phyloP scores from a whole-genome alignment of 2,888 invertebrate species.

The Amphipyra berbera region DNA sequence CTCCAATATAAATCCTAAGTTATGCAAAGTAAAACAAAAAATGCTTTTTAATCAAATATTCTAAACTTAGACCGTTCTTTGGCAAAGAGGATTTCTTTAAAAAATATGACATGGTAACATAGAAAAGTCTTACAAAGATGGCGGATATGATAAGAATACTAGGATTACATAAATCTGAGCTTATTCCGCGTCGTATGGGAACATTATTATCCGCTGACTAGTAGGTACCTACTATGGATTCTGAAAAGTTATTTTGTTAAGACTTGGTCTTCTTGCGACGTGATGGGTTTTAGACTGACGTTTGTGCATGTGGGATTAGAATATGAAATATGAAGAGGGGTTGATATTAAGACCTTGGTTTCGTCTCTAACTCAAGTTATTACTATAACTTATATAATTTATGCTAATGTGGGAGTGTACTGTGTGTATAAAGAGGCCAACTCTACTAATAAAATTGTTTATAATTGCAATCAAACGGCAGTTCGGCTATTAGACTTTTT shows the following conservation, averaged over 20 bases:
- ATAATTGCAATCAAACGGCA: no score
- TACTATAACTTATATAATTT: no score
- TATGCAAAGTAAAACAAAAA: constrained; percentile 40
- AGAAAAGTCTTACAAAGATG: constrained; percentile 27
- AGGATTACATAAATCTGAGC: constrained; percentile 58
- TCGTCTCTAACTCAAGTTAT: no score
- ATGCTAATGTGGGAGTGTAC: no score
- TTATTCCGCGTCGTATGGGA: constrained; percentile 41
- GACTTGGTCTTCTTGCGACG: constrained; percentile 13
- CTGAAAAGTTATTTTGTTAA: constrained; percentile 30
- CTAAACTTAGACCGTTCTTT: constrained; percentile 22
- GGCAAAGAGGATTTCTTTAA: constrained; percentile 26
- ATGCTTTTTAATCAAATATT: constrained; percentile 33
- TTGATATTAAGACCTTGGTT: no score
- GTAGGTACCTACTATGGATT: constrained; percentile 16
- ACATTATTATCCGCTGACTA: constrained; percentile 46
- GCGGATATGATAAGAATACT: constrained; percentile 40
- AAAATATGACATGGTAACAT: constrained; percentile 32
- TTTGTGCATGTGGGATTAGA: background rate
- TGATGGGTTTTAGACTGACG: background rate
- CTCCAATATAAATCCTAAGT: constrained; percentile 9
- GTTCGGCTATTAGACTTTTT: no score
- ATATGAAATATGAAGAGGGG: background rate
- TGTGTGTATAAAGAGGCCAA: no score
- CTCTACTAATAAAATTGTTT: no score